A percentile compares a stretch with the other conserved stretches of the same genome.
Conservation (phyloP, 2,113 vertebrate genomes). For the Gopherus evgoodei region DNA sequence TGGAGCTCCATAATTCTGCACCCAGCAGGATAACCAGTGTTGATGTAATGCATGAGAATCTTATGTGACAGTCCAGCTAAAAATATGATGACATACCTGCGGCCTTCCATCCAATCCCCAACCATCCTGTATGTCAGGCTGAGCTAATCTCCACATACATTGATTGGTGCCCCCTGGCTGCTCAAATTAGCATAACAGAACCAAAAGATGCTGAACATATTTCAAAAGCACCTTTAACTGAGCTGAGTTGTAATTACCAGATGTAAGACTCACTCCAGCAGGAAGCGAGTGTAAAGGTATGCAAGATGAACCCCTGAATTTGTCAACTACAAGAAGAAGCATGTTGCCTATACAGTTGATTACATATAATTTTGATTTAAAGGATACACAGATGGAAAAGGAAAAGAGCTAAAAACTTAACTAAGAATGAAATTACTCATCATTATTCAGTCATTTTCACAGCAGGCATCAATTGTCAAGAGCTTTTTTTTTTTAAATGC, state of each 20-base stretch:
- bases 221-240: constrained; percentile 46
- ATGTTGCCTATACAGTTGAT: constrained; percentile 54
- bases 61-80: constrained; percentile 45
- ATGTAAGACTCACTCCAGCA: constrained; percentile 40
- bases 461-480: constrained; percentile 37
- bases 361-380: constrained; percentile 66
- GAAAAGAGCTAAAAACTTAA: neutral
- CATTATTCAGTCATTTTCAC: constrained; percentile 44
- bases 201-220: neutral
- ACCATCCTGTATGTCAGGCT: constrained; percentile 3
- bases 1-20: constrained; percentile 25
- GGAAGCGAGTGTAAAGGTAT: constrained; percentile 33
- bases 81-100: constrained; percentile 15
- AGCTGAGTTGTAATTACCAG: constrained; percentile 59
- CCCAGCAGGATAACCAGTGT: constrained; percentile 24
- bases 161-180: constrained; percentile 14
- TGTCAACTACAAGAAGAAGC: constrained; percentile 68
- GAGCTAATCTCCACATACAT: neutral
- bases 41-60: constrained; percentile 55
- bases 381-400: constrained; percentile 45
- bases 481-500: constrained; percentile 14
- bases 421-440: constrained; percentile 44
- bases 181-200: constrained; percentile 39
- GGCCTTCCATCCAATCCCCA: constrained; percentile 37
- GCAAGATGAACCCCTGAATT: constrained; percentile 49